A percentile compares a stretch with the other conserved stretches of the same genome.
phyloP scores from a whole-genome alignment of 2,797 vertebrate species.

The Parauchenoglanis ngamensis region DNA sequence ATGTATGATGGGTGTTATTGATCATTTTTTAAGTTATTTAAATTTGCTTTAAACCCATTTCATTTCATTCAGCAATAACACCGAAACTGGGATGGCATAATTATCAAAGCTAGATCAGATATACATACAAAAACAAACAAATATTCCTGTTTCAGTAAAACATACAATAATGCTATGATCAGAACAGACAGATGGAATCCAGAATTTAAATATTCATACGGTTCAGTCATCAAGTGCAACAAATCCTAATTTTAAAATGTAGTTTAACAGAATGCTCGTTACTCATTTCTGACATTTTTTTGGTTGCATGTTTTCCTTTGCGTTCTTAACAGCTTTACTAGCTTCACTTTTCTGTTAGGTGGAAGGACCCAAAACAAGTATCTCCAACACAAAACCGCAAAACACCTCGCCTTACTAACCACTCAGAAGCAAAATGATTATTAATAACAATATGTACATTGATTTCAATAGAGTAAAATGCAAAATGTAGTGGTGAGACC shows the following conservation, averaged over 20 bases:
- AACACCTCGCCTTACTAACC: neutral
- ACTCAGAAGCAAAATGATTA: neutral
- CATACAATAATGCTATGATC: neutral
- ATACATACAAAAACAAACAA: neutral
- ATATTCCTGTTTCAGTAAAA: neutral
- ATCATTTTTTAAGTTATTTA: neutral
- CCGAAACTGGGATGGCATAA: neutral
- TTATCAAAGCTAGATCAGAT: neutral
- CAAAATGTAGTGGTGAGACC: neutral
- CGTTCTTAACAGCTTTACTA: neutral
- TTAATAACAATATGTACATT: neutral
- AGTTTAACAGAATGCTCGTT: neutral
- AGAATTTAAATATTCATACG: neutral
- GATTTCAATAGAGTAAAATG: too few species aligned
- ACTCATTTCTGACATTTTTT: too few species aligned
- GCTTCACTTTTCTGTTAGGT: slow-evolving; percentile 12
- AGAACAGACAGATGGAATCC: neutral
- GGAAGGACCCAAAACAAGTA: slow-evolving; percentile 20
- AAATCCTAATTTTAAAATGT: neutral
- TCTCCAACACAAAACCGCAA: neutral
- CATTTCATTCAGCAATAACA: neutral
- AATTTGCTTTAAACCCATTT: neutral
- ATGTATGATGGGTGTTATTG: too few species aligned
- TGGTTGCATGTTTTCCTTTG: neutral
- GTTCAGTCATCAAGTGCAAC: neutral